Conservation (phyloP, 2,888 invertebrate genomes). For the Sphaeridia pumilis region DNA sequence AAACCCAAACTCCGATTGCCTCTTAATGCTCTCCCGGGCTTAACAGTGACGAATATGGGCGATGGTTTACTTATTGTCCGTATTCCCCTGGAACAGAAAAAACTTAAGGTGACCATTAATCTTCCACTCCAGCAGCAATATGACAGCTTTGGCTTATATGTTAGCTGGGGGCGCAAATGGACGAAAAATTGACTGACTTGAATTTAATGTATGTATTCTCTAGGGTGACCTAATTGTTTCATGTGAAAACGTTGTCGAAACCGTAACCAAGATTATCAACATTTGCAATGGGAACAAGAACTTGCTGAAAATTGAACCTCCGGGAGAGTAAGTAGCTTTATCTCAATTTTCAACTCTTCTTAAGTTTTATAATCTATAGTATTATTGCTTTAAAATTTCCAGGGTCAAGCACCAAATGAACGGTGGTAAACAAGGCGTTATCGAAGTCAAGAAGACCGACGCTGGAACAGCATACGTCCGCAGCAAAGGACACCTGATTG, state of each 20-base stretch:
- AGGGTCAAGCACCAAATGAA: conserved; percentile 72
- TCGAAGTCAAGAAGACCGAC: conserved; percentile 66
- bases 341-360: too few species aligned
- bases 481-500: conserved; percentile 72
- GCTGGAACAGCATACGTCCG: conserved; percentile 56
- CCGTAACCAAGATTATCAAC: conserved; percentile 66
- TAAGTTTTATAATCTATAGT: too few species aligned
- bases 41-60: conserved; percentile 66
- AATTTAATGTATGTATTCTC: too few species aligned
- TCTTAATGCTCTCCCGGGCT: conserved; percentile 55
- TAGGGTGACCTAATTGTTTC: conserved; percentile 80
- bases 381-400: too few species aligned
- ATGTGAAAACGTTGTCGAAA: conserved; percentile 69
- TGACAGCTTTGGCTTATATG: too few species aligned
- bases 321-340: conserved; percentile 60
- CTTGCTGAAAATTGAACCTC: conserved; percentile 61
- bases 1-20: conserved; percentile 73
- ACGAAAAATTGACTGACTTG: too few species aligned
- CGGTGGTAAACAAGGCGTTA: conserved; percentile 70
- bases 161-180: too few species aligned
- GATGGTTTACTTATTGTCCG: conserved; percentile 69
- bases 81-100: conserved; percentile 68
- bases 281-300: conserved; percentile 58
- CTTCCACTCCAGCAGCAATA: too few species aligned
- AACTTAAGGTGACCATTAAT: conserved; percentile 67